These are phyloP conservation scores for Euzophera pinguis DNA, from an alignment of 2,888 invertebrate species.

Conservation along the genomic window DNA sequence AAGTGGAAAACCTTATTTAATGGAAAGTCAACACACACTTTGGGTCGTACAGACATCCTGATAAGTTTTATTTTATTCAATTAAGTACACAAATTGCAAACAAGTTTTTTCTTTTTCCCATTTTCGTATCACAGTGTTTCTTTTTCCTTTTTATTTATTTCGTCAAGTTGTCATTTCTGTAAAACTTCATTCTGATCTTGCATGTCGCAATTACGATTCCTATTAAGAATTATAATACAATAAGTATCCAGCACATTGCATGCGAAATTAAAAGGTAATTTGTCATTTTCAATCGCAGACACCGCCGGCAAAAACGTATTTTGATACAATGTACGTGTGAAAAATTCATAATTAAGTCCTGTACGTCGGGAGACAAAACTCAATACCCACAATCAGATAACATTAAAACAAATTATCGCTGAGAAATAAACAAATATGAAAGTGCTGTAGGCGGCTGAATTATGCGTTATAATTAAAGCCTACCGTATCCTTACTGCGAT, in stretches of 20 bases:
- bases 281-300: conserved; percentile 47
- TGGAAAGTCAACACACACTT: too few relatives aligned
- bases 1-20: too few relatives aligned
- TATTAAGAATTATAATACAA: conserved; percentile 20
- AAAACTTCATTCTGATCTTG: not conserved
- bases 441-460: conserved; percentile 43
- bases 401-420: conserved; percentile 62
- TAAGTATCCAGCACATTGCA: conserved; percentile 32
- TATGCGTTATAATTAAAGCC: conserved; percentile 69
- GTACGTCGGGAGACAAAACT: conserved; percentile 21
- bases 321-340: conserved; percentile 34
- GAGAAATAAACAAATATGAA: conserved; percentile 56
- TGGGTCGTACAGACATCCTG: too few relatives aligned
- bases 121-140: too few relatives aligned
- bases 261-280: conserved; percentile 46
- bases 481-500: conserved; percentile 36
- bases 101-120: too few relatives aligned
- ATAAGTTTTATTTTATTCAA: too few relatives aligned
- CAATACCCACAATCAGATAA: conserved; percentile 47
- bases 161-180: not conserved
- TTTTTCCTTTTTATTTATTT: not conserved
- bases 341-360: conserved; percentile 51
- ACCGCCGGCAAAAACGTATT: conserved; percentile 25
- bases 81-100: too few relatives aligned
- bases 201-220: conserved; percentile 16